These are phyloP conservation scores for Paratrypauchen microcephalus DNA, from an alignment of 2,797 vertebrate genomes.

Conservation along the genomic window DNA sequence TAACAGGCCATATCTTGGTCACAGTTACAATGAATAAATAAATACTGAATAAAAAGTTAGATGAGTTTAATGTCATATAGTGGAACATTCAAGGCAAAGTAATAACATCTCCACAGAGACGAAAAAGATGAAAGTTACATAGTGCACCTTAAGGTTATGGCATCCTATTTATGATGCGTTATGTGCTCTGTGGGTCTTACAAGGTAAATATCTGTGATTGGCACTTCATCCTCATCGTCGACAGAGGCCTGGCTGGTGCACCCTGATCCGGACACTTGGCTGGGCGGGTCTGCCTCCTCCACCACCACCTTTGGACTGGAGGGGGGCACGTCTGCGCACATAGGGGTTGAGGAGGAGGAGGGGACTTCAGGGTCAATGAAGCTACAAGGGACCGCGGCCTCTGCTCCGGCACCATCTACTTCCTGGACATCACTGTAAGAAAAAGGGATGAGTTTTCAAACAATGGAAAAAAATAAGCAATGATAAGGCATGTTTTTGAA, in stretches of 20 bases:
- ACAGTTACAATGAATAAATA: neutral
- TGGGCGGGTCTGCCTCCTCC: constrained; percentile 82
- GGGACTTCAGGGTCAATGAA: constrained; percentile 47
- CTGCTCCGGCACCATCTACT: constrained; percentile 30
- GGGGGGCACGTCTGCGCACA: constrained; percentile 33
- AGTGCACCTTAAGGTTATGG: neutral
- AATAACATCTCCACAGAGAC: neutral
- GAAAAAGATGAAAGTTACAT: neutral
- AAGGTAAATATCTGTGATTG: constrained; percentile 94
- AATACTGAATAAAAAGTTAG: too few relatives aligned
- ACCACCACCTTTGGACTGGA: constrained; percentile 64
- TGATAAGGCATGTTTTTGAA: neutral
- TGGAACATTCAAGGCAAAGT: neutral
- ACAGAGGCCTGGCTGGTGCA: constrained; percentile 92
- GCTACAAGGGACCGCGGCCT: constrained; percentile 55
- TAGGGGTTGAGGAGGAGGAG: constrained; percentile 47
- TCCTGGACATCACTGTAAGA: constrained; percentile 65
- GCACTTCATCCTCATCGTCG: constrained; percentile 88
- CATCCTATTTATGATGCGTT: constrained; percentile 6
- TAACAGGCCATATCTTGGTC: neutral
- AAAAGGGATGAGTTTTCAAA: neutral
- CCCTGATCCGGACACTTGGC: constrained; percentile 89
- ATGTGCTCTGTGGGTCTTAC: constrained; percentile 77
- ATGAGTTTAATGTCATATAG: neutral
- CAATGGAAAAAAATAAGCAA: too few relatives aligned